These are phyloP conservation scores for Phrynosoma blainvillii DNA, from an alignment of 2,113 vertebrate species.

Conservation along the genomic window DNA sequence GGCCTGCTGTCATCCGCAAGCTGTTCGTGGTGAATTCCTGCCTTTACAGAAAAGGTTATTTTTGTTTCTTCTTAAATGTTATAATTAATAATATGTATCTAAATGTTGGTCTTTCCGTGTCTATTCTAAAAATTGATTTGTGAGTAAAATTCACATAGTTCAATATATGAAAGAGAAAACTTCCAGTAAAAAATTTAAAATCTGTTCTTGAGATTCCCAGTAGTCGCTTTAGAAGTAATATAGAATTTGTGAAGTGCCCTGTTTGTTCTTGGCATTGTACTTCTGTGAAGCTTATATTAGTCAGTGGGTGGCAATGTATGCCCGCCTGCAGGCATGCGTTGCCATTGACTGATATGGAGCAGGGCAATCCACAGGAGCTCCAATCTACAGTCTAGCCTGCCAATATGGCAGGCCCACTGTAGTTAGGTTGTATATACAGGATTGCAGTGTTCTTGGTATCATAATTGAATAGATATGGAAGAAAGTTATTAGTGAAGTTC, in stretches of 20 bases:
- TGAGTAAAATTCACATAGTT: neutral
- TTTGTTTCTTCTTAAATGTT: conserved; percentile 8
- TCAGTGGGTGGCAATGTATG: too few relatives aligned
- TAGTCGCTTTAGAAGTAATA: neutral
- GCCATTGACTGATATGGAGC: too few relatives aligned
- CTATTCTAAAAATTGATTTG: neutral
- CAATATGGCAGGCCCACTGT: too few relatives aligned
- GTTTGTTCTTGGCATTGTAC: neutral
- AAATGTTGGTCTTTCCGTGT: neutral
- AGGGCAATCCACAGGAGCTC: too few relatives aligned
- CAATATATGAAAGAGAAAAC: neutral
- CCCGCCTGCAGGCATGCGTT: too few relatives aligned
- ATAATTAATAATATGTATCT: neutral
- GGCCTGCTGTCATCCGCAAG: conserved; percentile 98
- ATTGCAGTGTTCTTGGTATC: neutral
- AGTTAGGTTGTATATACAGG: neutral
- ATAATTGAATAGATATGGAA: too few relatives aligned
- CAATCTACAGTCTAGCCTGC: too few relatives aligned
- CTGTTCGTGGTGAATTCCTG: conserved; percentile 95
- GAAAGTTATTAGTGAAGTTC: neutral
- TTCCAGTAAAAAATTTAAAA: neutral
- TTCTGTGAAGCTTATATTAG: neutral
- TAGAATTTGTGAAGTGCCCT: neutral
- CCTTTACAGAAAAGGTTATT: conserved; percentile 96
- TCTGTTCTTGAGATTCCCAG: neutral